Evolutionary conservation across 2,888 invertebrate species (phyloP), one percentile per base, ranked within the genome.

Genomic region (Linnaemya tessellans): DNA sequence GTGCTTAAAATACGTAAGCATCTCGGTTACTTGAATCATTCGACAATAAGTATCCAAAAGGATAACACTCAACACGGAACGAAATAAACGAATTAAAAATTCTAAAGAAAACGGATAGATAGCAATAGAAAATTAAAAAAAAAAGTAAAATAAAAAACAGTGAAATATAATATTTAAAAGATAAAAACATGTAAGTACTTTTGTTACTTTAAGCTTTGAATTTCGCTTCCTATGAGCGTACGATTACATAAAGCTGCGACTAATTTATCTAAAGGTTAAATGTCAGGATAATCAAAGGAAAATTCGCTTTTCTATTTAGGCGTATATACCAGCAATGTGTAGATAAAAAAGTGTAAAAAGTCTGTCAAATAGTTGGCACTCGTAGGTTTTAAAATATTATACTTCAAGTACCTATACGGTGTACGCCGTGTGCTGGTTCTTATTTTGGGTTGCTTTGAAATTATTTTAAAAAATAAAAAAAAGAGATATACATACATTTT

Each of bases 41-140:
- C 85, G 85, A 85, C 85, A 85, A 85, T 85, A 85, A 85, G 85
- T 85, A 82, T 75, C 82, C 85, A 65, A 79, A 79, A 85, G 85
- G 82, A 85, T 85, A 82, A 79, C 85, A 85, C 67, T 62, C 67
- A 62, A 51, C 43, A 70, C 58, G 73, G 54, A 71, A 79, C 79
- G 46, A 65, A 54, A 54, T 15, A 79, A 79, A 74, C 35, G 9
- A 60, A 71, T 18, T 35, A 43, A 54, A 58, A 56, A 62, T 64
- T 71, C 43, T 54, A 46, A 68, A 41, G 56, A 58, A 56, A 68
- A 54, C 46, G 46, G 56, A 65, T 73, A 73, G 43, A 68, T 54
- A 68, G 18, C 35, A 41, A 68, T 7, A 35, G 51, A 35, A 43
- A 18, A 25, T 1, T 22, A 22, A 54, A 18, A 20, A 2, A 35